Evolutionary conservation across 2,888 invertebrate species (phyloP), one percentile per base, ranked within the genome.

Genomic region (Rambutsinella grinnellia): DNA sequence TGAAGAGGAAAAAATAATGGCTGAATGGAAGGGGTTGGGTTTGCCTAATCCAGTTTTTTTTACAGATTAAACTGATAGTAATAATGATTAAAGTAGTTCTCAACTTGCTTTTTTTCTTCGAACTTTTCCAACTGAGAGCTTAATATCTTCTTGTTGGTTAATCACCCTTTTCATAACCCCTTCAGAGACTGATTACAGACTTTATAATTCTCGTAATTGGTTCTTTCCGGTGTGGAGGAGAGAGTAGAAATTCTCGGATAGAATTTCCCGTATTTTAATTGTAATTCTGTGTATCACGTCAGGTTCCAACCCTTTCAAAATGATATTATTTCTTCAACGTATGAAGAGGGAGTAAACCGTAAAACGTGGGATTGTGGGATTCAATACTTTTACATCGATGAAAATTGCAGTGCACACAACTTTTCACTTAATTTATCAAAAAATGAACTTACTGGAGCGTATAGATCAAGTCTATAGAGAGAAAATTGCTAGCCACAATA

Each of bases 371-470:
- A 27, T 49, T 62, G 6, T 36, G 36, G 36, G 36, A 13, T 24
- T 13, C 26, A 53, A 19, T 53, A 21, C 3, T 44, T 62, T 49
- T 49, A n/a, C 19, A 13, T 13, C 49, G 49, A 5, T 24, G 28
- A 28, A 53, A 63, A 53, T 24, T 28, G 19, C 63, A 53, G 15
- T 23, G 23, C 63, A 63, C 17, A 53, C 53, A 63, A 63, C 63
- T 63, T 63, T 63, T 63, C 63, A 63, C 63, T 63, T 49, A 62
- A 49, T 60, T 60, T 60, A 21, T 36, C 61, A 24, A 61, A 44
- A 58, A 58, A 28, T 3, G 61, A 21, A 17, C 49, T 23, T 61
- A 61, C 26, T 44, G 47, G 61, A 61, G 61, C 61, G 61, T 13
- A n/a, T n/a, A 47, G 26, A 23, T 47, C 6, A 36, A 36, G 5